These are phyloP conservation scores for Parasteatoda tepidariorum DNA, from an alignment of 1,140 invertebrate genomes.

Conservation along the genomic window DNA sequence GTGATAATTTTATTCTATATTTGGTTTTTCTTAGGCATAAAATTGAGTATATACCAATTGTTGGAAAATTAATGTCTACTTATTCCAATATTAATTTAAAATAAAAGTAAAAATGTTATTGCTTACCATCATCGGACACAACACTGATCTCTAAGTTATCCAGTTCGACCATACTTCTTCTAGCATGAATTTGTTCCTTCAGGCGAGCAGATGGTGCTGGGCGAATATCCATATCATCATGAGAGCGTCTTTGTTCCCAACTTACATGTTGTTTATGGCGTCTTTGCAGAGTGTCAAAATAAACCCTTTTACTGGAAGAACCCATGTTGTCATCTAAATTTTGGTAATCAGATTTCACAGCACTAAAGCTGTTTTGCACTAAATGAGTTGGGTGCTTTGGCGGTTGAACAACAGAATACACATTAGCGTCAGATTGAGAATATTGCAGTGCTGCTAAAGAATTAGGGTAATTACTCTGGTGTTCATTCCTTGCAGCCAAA, in stretches of 20 bases:
- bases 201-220: constrained; percentile 48
- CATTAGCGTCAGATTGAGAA: constrained; percentile 55
- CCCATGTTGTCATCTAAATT: not conserved
- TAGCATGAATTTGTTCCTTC: constrained; percentile 51
- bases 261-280: constrained; percentile 50
- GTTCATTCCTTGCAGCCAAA: not conserved
- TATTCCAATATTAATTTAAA: too few relatives aligned
- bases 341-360: constrained; percentile 16
- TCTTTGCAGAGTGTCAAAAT: constrained; percentile 52
- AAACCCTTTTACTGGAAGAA: constrained; percentile 29
- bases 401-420: constrained; percentile 50
- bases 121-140: constrained; percentile 54
- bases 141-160: constrained; percentile 57
- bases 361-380: not conserved
- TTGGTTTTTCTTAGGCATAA: too few relatives aligned
- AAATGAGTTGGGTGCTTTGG: not conserved
- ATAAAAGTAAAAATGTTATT: too few relatives aligned
- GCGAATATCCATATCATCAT: constrained; percentile 61
- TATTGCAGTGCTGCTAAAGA: constrained; percentile 22
- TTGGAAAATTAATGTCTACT: too few relatives aligned
- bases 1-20: too few relatives aligned
- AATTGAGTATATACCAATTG: too few relatives aligned
- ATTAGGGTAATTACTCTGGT: constrained; percentile 16
- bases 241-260: constrained; percentile 52
- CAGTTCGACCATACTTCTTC: constrained; percentile 61